Percentiles rank a stretch among this genome's conserved stretches.
Evolutionary conservation across 2,888 invertebrate genomes (phyloP).

Genomic region (Drosophila peninsularis): DNA sequence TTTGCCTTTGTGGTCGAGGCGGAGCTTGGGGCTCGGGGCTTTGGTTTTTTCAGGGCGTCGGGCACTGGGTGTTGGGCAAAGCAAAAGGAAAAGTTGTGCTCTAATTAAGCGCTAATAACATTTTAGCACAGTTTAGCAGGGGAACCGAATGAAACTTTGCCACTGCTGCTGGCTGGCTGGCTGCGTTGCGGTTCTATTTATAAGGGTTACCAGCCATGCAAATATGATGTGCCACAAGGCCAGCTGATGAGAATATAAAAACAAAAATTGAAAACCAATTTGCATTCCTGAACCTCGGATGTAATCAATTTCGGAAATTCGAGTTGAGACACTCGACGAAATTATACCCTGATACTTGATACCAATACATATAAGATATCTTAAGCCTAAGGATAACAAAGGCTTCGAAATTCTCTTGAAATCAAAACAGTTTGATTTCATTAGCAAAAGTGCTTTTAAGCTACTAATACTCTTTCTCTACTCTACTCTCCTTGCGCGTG

Average conservation of each 20-base stretch:
- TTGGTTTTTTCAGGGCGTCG: constrained; percentile 18
- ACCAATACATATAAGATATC: too few relatives aligned
- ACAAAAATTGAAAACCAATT: constrained; percentile 36
- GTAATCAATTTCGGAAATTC: constrained; percentile 26
- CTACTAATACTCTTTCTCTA: too few relatives aligned
- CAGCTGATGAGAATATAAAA: constrained; percentile 2
- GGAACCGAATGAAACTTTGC: constrained; percentile 36
- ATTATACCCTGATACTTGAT: background rate
- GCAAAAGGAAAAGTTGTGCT: constrained; percentile 61
- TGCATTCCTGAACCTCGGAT: constrained; percentile 20
- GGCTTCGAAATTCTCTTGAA: background rate
- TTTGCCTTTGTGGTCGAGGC: constrained; percentile 51
- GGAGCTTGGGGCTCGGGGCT: constrained; percentile 9
- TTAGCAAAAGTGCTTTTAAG: background rate
- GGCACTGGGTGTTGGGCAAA: constrained; percentile 21
- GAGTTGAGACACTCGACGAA: background rate
- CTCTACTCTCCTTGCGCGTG: too few relatives aligned
- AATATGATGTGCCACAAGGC: constrained; percentile 41
- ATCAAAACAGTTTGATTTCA: too few relatives aligned
- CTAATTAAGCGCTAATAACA: constrained; percentile 78
- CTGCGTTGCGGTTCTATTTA: constrained; percentile 8
- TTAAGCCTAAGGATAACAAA: background rate
- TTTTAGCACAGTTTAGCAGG: constrained; percentile 62
- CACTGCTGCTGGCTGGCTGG: constrained; percentile 10
- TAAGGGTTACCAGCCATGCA: constrained; percentile 30